A percentile compares a stretch with the other conserved stretches of the same genome.
These are phyloP conservation scores for Cryptocheilus praepositus DNA, from an alignment of 2,888 invertebrate genomes.

Conservation along the genomic window DNA sequence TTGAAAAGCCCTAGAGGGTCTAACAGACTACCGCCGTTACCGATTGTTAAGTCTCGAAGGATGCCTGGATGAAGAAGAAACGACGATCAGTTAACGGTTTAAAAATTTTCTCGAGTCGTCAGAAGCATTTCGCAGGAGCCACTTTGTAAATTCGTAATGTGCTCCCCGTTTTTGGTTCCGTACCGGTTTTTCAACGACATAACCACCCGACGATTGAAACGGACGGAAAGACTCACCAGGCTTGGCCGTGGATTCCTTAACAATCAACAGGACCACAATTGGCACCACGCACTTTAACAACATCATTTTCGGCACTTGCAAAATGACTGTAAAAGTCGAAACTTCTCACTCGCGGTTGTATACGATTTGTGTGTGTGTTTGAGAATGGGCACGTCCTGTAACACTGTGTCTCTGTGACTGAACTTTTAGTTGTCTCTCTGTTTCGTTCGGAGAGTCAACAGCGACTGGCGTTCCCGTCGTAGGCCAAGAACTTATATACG, in stretches of 20 bases:
- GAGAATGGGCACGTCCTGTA: no score
- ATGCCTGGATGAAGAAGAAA: conserved; percentile 37
- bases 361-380: no score
- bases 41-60: conserved; percentile 27
- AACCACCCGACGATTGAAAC: no score
- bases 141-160: no score
- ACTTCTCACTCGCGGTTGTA: not conserved
- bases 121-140: no score
- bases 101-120: no score
- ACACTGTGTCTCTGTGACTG: conserved; percentile 12
- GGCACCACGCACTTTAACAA: conserved; percentile 60
- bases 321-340: conserved; percentile 1
- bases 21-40: conserved; percentile 40
- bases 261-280: conserved; percentile 59
- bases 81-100: no score
- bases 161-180: no score
- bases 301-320: conserved; percentile 47
- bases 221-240: conserved; percentile 57
- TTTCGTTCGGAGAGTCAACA: conserved; percentile 58
- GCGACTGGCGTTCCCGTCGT: conserved; percentile 63
- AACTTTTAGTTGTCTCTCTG: conserved; percentile 9
- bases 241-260: conserved; percentile 49
- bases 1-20: conserved; percentile 64
- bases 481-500: conserved; percentile 70
- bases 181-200: no score